Evolutionary conservation across 2,888 invertebrate genomes (phyloP), one percentile per base, ranked within the genome.

Genomic region (Digitonthophagus gazella): DNA sequence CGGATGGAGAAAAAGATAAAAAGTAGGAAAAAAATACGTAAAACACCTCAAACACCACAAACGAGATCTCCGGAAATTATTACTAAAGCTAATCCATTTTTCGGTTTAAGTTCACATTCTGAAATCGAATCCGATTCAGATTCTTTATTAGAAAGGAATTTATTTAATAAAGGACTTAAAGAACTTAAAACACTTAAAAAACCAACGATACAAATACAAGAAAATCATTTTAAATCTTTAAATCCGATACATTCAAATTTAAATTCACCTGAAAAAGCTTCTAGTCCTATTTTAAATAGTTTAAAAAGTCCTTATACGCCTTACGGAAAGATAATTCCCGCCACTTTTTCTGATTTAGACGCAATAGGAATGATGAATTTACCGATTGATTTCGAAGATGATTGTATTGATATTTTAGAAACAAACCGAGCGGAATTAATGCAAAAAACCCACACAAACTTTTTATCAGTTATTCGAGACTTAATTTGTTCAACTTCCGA

Each of bases 391-490:
- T 80, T 92, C 71, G 91, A 91, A 15, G 91, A 91, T 75, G 85
- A 80, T 2, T 44, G 61, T 2, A 61, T 61, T n/a, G 61, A 61
- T 11, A 19, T 61, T n/a, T 19, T 61, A 18, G 61, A 61, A 11
- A 61, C 61, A 8, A 44, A 79, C 77, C 81, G 85, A 79, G 78
- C 84, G 3, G 86, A 87, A 15, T 81, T 93, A 54, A 92, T 92
- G 81, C 92, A 93, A 81, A 93, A 93, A 64, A 93, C 93, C 0
- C 93, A 93, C 75, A 88, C 91, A 0, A 93, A 91, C 80, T 97
- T 95, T 85, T 89, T 97, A 81, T 93, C 95, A 0, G 83, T 97
- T 57, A 87, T 97, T 20, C 87, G 97, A 3, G 96, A 96, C 77
- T 87, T 97, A 69, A 93, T 97, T 76, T 93, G 93, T 66, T 93